Conservation (phyloP, 1,140 invertebrate genomes). For the Tenebrio molitor region DNA sequence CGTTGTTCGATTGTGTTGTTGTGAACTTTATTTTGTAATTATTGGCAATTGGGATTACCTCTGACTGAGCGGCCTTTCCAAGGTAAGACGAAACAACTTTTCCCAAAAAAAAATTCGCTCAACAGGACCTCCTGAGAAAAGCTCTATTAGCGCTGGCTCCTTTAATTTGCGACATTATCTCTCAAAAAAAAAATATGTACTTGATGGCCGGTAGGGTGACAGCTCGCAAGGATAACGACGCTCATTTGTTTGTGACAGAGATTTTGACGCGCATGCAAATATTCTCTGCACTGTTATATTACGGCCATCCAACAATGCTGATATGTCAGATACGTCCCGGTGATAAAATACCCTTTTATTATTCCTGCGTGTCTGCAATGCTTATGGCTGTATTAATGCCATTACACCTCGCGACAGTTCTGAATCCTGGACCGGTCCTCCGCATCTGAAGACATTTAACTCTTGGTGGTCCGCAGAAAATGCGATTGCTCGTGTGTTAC, state of each 20-base stretch:
- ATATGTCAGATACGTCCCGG: constrained; percentile 36
- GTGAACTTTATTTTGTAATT: constrained; percentile 20
- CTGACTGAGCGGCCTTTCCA: constrained; percentile 32
- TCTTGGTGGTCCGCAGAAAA: too few species aligned
- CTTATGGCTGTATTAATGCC: constrained; percentile 1
- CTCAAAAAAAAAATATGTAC: background rate
- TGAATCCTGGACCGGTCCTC: too few species aligned
- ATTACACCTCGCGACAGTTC: constrained; percentile 2
- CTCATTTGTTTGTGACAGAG: background rate
- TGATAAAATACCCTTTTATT: constrained; percentile 42
- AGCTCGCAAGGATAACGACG: background rate
- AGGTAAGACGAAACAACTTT: constrained; percentile 36
- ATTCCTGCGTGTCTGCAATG: constrained; percentile 31
- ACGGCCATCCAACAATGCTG: constrained; percentile 1
- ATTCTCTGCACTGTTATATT: constrained; percentile 23
- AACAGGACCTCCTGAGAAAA: too few species aligned
- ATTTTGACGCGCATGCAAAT: constrained; percentile 21
- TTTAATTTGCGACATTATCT: too few species aligned
- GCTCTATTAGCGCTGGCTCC: too few species aligned
- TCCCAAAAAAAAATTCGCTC: background rate
- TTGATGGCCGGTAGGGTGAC: background rate
- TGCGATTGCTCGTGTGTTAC: too few species aligned
- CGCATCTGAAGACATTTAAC: too few species aligned
- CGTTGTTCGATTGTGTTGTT: constrained; percentile 27
- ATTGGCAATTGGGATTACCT: constrained; percentile 45